A percentile compares a stretch with the other conserved stretches of the same genome.
phyloP scores from a whole-genome alignment of 2,797 vertebrate species.

The Calcarius lapponicus region DNA sequence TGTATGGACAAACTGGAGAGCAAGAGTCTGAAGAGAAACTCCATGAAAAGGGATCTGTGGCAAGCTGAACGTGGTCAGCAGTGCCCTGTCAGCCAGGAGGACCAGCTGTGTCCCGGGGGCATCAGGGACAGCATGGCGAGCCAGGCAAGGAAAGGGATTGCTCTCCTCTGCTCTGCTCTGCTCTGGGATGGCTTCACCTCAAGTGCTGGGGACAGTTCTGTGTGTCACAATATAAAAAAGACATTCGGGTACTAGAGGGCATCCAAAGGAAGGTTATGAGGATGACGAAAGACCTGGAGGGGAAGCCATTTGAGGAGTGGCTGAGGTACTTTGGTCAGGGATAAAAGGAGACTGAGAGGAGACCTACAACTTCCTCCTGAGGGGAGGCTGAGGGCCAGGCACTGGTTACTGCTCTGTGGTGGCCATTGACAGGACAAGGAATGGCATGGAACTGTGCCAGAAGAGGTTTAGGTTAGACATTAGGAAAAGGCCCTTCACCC shows the following conservation, averaged over 20 bases:
- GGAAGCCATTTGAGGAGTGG: rapidly evolving
- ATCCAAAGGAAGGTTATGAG: neutral
- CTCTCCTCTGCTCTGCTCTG: neutral
- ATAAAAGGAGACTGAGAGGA: neutral
- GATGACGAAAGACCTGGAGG: neutral
- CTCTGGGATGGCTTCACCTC: rapidly evolving
- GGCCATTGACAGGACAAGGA: neutral
- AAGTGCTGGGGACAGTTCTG: rapidly evolving
- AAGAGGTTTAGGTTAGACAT: neutral
- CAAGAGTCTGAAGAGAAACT: neutral
- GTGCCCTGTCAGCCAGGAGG: neutral
- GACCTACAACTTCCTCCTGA: neutral
- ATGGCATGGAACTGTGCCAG: neutral
- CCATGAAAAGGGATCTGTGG: neutral
- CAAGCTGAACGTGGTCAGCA: rapidly evolving
- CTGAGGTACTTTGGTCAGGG: neutral
- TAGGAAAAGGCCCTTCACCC: neutral
- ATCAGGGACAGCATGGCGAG: rapidly evolving
- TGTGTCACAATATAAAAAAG: neutral
- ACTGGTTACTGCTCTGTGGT: neutral
- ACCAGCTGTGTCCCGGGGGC: rapidly evolving
- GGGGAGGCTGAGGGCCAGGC: neutral
- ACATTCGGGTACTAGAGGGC: neutral
- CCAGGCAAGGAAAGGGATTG: rapidly evolving
- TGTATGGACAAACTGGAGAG: neutral